phyloP scores from a whole-genome alignment of 2,888 invertebrate species.

The Sphecodes monilicornis region DNA sequence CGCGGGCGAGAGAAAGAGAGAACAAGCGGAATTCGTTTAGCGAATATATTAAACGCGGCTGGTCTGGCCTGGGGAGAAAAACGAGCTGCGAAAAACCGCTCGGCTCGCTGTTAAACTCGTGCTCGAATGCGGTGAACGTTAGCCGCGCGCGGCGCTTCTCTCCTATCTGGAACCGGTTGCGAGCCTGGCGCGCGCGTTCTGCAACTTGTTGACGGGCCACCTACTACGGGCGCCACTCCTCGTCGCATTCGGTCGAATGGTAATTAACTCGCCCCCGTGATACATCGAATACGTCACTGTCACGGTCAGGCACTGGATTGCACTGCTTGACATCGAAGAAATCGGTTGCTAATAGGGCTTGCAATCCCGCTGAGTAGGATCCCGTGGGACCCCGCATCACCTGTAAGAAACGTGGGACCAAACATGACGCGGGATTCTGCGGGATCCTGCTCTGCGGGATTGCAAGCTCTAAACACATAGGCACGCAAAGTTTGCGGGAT shows the following conservation, averaged over 20 bases:
- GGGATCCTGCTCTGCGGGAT: no score
- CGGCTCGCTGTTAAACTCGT: not conserved
- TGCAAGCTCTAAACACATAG: no score
- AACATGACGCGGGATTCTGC: no score
- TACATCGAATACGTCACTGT: conserved; percentile 11
- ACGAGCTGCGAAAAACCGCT: conserved; percentile 5
- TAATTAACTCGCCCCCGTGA: conserved; percentile 45
- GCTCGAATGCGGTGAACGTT: conserved; percentile 5
- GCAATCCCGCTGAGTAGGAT: no score
- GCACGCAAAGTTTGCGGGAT: no score
- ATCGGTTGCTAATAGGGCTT: no score
- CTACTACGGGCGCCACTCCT: conserved; percentile 44
- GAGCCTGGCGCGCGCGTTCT: conserved; percentile 54
- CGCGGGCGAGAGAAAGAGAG: not conserved
- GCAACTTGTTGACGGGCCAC: conserved; percentile 66
- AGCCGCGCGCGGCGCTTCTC: not conserved
- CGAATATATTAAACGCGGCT: conserved; percentile 1
- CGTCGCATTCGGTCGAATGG: conserved; percentile 48
- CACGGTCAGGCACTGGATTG: conserved; percentile 18
- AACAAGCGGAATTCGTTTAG: not conserved
- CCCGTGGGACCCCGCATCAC: no score
- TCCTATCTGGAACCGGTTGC: conserved; percentile 69
- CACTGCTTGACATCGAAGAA: not conserved
- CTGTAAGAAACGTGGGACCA: no score
- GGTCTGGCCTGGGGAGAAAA: not conserved